Evolutionary conservation across 2,113 vertebrate species (phyloP).

Genomic region (Emydocephalus ijimae): DNA sequence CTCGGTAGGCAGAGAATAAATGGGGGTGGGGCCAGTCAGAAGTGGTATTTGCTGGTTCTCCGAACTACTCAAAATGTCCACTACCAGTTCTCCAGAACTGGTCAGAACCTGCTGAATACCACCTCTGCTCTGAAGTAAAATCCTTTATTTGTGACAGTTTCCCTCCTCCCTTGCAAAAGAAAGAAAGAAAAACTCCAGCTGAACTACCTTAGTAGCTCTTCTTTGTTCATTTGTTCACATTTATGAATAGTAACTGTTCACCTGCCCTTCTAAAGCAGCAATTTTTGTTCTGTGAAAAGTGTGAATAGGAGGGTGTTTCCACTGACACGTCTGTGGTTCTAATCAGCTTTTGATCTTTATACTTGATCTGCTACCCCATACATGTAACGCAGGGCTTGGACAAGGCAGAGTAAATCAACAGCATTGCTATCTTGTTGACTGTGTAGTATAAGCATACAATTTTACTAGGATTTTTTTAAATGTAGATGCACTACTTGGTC

Average conservation of each 20-base stretch:
- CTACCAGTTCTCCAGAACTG: no score
- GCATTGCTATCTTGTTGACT: not conserved
- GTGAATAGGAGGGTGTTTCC: not conserved
- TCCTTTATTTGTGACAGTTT: not conserved
- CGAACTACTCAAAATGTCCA: no score
- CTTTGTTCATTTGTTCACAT: not conserved
- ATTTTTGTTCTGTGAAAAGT: not conserved
- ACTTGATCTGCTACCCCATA: not conserved
- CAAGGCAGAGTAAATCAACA: not conserved
- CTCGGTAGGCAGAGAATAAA: no score
- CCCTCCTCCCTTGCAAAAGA: not conserved
- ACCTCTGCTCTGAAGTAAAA: no score
- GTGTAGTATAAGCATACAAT: not conserved
- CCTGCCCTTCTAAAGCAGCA: not conserved
- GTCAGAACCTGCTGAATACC: no score
- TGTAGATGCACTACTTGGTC: not conserved
- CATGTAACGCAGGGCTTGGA: not conserved
- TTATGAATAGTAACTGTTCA: not conserved
- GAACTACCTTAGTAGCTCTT: not conserved
- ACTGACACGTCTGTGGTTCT: not conserved
- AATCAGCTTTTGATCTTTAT: not conserved
- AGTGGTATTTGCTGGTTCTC: no score
- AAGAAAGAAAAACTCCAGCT: not conserved
- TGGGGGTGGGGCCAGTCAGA: no score
- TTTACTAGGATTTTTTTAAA: not conserved